Evolutionary conservation across 2,888 invertebrate genomes (phyloP).

Genomic region (Ephialtes manifestator): DNA sequence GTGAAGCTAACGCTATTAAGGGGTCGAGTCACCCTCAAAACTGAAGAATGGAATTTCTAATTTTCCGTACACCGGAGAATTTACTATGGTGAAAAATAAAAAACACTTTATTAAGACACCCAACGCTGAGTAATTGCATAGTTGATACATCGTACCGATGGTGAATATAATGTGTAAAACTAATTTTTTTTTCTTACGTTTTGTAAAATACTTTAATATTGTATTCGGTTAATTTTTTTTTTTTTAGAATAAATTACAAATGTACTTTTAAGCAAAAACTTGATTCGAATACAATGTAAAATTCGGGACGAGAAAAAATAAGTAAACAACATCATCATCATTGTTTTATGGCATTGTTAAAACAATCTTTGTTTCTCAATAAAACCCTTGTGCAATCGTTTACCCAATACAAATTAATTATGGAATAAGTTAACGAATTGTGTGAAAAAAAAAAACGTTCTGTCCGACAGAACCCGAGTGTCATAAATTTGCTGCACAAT

Average conservation of each 20-base stretch:
- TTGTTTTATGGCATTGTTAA: too few relatives aligned
- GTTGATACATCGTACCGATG: neutral
- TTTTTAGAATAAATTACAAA: too few relatives aligned
- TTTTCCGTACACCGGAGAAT: neutral
- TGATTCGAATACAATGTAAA: too few relatives aligned
- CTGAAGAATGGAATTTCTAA: slow-evolving; percentile 29
- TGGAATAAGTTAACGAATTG: neutral
- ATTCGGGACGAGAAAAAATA: too few relatives aligned
- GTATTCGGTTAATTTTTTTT: too few relatives aligned
- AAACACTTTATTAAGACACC: neutral
- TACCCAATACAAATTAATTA: too few relatives aligned
- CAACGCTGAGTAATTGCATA: neutral
- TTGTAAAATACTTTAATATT: too few relatives aligned
- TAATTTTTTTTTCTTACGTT: neutral
- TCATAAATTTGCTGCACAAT: neutral
- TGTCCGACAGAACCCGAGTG: neutral
- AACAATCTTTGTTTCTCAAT: too few relatives aligned
- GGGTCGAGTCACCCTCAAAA: slow-evolving; percentile 29
- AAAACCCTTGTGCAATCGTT: too few relatives aligned
- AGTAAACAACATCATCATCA: too few relatives aligned
- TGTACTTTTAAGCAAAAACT: too few relatives aligned
- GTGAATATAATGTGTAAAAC: neutral
- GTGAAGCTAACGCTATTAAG: slow-evolving; percentile 27
- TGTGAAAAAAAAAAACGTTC: neutral
- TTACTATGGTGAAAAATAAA: neutral